Conservation (phyloP, 2,797 vertebrate species). For the Okamejei kenojei region DNA sequence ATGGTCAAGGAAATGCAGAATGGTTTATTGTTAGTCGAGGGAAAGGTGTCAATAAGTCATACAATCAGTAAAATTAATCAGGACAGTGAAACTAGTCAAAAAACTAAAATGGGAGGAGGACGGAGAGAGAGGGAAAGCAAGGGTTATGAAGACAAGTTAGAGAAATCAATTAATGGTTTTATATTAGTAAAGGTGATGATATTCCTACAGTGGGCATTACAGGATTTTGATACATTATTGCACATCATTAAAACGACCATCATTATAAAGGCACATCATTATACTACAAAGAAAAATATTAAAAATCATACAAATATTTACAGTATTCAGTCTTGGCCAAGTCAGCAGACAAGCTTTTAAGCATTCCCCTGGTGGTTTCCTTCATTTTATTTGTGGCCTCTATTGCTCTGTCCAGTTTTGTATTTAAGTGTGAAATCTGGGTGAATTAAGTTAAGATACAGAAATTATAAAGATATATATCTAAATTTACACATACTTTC, state of each 20-base stretch:
- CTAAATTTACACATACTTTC: not conserved
- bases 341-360: slow-evolving; percentile 67
- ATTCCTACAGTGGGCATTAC: not conserved
- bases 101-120: no score
- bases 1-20: no score
- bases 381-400: slow-evolving; percentile 73
- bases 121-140: no score
- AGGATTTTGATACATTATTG: not conserved
- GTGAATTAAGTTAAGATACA: not conserved
- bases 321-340: slow-evolving; percentile 59
- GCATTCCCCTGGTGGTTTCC: slow-evolving; percentile 76
- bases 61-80: no score
- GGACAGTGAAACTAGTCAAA: no score
- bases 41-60: no score
- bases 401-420: slow-evolving; percentile 72
- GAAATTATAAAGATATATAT: not conserved
- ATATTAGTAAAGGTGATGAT: not conserved
- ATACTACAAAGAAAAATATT: not conserved
- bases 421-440: slow-evolving; percentile 67
- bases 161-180: no score
- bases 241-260: not conserved
- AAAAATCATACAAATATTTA: slow-evolving; percentile 42
- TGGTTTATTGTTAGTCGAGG: no score
- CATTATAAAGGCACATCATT: no score
- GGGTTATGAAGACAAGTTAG: no score